Base-by-base conservation (phyloP, 2,888 invertebrate genomes). In the Polydrusus pterygomalis region DNA sequence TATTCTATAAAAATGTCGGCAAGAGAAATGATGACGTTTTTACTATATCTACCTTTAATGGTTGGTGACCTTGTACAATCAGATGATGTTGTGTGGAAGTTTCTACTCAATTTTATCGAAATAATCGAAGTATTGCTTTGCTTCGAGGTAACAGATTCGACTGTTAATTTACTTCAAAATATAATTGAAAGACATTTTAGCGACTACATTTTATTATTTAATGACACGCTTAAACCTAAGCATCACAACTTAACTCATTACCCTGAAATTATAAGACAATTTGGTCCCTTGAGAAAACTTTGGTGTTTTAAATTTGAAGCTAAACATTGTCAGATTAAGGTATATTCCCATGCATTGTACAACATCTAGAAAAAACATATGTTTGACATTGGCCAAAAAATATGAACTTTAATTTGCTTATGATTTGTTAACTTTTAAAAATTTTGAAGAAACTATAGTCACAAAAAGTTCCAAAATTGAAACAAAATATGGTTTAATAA, bases 1-100 rank as follows among this genome's bases (percentile, higher is more conserved):
- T n/a, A n/a, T n/a, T n/a, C n/a, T n/a, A n/a, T n/a, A n/a, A 79
- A 76, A 79, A 79, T 79, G 75, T 80, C 82, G 20, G 83, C 81
- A 1, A 74, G 80, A 34, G 79, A 84, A 78, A 82, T 82, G 80
- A 79, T 81, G 71, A 77, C 79, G 17, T 82, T 82, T 75, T 45
- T 77, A 25, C 25, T 45, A 18, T 80, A 79, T 76, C 79, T 83
- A 74, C 78, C 80, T 6, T 18, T 83, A 2, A 79, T 83, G 69
- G 70, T 83, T 40, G 82, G 81, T 0, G 82, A 84, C 70, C 43
- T 83, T 1, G 70, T 83, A 54, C 81, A 82, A 11, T 40, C 43
- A 20, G 78, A 81, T 72, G 80, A 83, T 40, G 11, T 11, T 17
- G 49, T 67, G 2, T 83, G 82, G 82, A 45, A 60, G 13, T 81